A percentile compares a stretch with the other conserved stretches of the same genome.
These are phyloP conservation scores for Drosophila repleta DNA, from an alignment of 1,140 invertebrate species.

Conservation along the genomic window DNA sequence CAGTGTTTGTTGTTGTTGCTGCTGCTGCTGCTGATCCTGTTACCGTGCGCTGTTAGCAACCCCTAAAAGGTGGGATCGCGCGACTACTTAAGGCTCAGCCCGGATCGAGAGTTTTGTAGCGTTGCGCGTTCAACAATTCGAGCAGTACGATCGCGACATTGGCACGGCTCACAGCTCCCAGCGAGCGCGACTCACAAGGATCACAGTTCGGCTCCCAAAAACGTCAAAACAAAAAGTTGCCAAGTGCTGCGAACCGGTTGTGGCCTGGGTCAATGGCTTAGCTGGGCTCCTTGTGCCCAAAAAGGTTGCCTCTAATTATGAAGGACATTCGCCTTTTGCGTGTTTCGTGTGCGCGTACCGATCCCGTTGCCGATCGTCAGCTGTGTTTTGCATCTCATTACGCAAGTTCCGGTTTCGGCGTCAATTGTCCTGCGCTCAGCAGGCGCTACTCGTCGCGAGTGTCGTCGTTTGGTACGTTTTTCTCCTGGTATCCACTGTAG, in stretches of 20 bases:
- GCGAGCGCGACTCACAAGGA: background rate
- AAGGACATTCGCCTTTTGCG: constrained; percentile 20
- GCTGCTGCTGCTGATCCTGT: constrained; percentile 49
- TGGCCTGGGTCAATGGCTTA: constrained; percentile 31
- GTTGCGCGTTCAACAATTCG: constrained; percentile 55
- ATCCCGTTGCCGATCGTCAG: constrained; percentile 26
- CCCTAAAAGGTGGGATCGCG: constrained; percentile 66
- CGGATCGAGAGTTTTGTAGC: constrained; percentile 68
- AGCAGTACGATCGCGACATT: constrained; percentile 67
- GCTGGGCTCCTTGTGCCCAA: background rate
- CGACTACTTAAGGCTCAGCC: constrained; percentile 69
- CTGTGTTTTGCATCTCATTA: constrained; percentile 34
- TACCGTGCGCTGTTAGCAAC: constrained; percentile 47
- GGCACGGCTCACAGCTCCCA: constrained; percentile 37
- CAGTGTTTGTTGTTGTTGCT: background rate
- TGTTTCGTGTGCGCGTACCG: background rate
- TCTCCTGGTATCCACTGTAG: constrained; percentile 95
- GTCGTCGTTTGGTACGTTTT: constrained; percentile 84
- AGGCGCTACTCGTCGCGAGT: constrained; percentile 6
- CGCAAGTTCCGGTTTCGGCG: constrained; percentile 18
- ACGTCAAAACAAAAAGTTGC: constrained; percentile 1
- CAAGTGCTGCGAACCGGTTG: constrained; percentile 30
- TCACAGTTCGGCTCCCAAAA: background rate
- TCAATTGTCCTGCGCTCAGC: constrained; percentile 14
- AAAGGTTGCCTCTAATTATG: constrained; percentile 8